phyloP scores from a whole-genome alignment of 2,113 vertebrate species.

The Neomonachus schauinslandi region DNA sequence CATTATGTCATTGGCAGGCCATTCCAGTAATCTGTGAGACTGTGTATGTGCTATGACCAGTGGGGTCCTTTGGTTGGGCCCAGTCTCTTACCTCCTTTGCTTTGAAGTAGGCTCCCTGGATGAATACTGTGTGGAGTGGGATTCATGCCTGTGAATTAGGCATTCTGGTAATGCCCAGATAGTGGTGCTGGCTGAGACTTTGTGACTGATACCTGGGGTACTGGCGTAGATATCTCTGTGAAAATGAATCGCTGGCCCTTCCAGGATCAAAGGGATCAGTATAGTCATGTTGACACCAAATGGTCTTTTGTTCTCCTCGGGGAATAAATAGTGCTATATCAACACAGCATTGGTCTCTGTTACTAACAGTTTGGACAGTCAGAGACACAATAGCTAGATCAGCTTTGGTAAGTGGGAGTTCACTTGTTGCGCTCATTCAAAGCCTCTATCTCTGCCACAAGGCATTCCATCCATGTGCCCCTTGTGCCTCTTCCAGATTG shows the following conservation, averaged over 20 bases:
- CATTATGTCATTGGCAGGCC: not conserved
- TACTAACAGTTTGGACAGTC: not conserved
- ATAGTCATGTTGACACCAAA: not conserved
- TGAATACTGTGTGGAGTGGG: not conserved
- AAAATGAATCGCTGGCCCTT: not conserved
- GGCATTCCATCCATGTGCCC: not conserved
- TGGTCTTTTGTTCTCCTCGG: not conserved
- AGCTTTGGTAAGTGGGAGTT: not conserved
- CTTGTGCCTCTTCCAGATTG: not conserved
- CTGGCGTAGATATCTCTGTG: not conserved
- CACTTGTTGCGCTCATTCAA: not conserved
- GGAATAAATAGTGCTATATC: not conserved
- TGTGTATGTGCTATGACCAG: not conserved
- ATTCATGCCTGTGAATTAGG: not conserved
- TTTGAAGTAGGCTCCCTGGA: not conserved
- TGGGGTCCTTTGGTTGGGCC: not conserved
- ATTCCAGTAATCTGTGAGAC: not conserved
- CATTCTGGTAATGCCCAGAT: not conserved
- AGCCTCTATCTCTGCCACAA: not conserved
- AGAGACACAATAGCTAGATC: not conserved
- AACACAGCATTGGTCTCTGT: not conserved
- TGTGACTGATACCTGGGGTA: not conserved
- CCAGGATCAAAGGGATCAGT: not conserved
- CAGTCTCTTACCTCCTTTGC: not conserved
- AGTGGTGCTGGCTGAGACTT: not conserved